phyloP scores from a whole-genome alignment of 2,888 invertebrate genomes.

The Epirrita christyi region DNA sequence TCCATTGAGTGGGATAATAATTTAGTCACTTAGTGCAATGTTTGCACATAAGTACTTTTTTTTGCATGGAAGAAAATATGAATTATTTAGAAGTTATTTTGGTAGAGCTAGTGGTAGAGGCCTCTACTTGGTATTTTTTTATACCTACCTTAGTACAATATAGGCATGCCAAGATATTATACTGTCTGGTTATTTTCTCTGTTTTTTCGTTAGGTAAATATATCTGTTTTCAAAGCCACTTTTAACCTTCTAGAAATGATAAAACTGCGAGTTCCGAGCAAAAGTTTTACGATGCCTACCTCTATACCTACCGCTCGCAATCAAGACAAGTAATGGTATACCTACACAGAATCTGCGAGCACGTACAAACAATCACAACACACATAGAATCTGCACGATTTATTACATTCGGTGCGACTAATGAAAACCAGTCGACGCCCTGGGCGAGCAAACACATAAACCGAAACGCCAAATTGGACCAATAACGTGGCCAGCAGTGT shows the following conservation, averaged over 20 bases:
- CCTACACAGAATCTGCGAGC: constrained; percentile 14
- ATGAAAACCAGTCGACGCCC: constrained; percentile 67
- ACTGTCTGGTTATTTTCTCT: too few species aligned
- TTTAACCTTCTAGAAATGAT: not conserved
- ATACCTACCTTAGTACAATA: too few species aligned
- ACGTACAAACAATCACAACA: constrained; percentile 39
- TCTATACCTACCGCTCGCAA: constrained; percentile 14
- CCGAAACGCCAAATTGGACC: constrained; percentile 63
- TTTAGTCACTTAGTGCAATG: too few species aligned
- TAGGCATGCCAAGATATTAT: too few species aligned
- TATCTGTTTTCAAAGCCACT: not conserved
- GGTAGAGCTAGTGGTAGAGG: too few species aligned
- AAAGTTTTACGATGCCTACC: constrained; percentile 30
- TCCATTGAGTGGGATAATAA: too few species aligned
- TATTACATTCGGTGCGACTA: constrained; percentile 63
- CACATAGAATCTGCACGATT: constrained; percentile 50
- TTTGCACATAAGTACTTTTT: too few species aligned
- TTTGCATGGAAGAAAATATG: too few species aligned
- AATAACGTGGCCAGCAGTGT: constrained; percentile 64
- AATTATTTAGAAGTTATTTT: too few species aligned
- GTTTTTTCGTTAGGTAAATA: not conserved
- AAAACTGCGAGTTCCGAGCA: constrained; percentile 2
- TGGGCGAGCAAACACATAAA: constrained; percentile 67
- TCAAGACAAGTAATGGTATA: constrained; percentile 5
- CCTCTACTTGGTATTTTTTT: too few species aligned